Percentiles rank a stretch among this genome's conserved stretches.
Evolutionary conservation across 1,140 invertebrate species (phyloP).

Genomic region (Cydia splendana): DNA sequence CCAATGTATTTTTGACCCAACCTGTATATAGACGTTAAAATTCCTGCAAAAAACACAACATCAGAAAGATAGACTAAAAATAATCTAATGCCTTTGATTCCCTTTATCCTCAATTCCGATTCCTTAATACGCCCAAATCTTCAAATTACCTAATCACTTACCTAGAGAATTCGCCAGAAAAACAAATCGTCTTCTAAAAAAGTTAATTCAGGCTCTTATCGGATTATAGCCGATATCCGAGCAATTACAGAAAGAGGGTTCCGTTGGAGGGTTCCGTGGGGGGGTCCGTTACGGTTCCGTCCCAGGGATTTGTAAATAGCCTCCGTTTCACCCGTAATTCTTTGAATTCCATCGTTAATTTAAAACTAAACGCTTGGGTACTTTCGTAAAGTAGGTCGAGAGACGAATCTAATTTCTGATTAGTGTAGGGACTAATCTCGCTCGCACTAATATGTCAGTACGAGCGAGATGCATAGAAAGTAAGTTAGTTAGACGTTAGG

Average conservation of each 20-base stretch:
- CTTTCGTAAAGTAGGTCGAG: slow-evolving; percentile 9
- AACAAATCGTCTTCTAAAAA: slow-evolving; percentile 17
- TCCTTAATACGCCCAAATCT: neutral
- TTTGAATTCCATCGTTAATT: slow-evolving; percentile 39
- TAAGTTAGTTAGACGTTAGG: no score
- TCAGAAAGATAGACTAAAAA: neutral
- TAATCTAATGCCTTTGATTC: neutral
- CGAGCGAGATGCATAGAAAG: no score
- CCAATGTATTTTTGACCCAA: no score
- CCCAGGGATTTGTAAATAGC: slow-evolving; percentile 32
- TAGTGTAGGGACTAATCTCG: no score
- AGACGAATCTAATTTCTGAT: neutral
- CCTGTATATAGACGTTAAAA: no score
- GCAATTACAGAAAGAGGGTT: slow-evolving; percentile 34
- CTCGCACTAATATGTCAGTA: no score
- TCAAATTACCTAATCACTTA: slow-evolving; percentile 20
- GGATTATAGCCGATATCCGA: slow-evolving; percentile 49
- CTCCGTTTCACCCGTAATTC: slow-evolving; percentile 30
- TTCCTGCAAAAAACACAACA: neutral
- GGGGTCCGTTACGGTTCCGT: slow-evolving; percentile 4
- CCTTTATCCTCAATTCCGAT: neutral
- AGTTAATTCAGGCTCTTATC: slow-evolving; percentile 41
- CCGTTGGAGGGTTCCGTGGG: neutral
- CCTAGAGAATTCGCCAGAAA: slow-evolving; percentile 14
- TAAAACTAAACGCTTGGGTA: slow-evolving; percentile 36